Evolutionary conservation across 2,888 invertebrate species (phyloP), one percentile per base, ranked within the genome.

Genomic region (Andrena marginata): DNA sequence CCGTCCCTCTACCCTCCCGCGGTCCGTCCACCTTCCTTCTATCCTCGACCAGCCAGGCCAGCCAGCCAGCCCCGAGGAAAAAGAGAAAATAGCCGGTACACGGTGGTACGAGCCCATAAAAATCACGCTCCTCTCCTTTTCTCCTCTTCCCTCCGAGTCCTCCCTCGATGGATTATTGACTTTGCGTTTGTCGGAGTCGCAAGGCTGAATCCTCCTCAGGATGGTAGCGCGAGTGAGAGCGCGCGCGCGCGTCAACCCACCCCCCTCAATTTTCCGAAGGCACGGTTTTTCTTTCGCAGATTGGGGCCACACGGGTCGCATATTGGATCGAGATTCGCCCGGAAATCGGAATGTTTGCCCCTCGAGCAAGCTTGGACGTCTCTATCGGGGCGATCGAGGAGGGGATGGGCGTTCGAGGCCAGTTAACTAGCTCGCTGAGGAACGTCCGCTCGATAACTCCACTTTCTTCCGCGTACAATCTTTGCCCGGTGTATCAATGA

Each of bases 71-170:
- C 70, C 16, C 31, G 54, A 54, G 62, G 33, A 85, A 88, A 91
- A 88, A 87, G 86, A 86, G 82, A 85, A 90, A 92, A 89, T 89
- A 85, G 81, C 81, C 89, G 87, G 87, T 90, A 89, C 85, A 87
- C 87, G 85, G 68, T 80, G 78, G 86, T 89, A 87, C 85, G 83
- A 91, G 85, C 85, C 87, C 87, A 90, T 91, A 89, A 92, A 91
- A 92, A 92, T 91, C 90, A 90, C 90, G 90, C 87, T 83, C 79
- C 73, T 29, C 49, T 51, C 59, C 62, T 75, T 64, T 42, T 62
- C 62, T 48, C 62, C 54, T 62, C 54, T n/a, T 35, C 10, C 35
- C 60, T 65, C 33, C 54, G 64, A 33, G 35, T 7, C 74, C 60
- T 42, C 65, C 48, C 56, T 26, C 10, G 26, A 75, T 75, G 78